These are phyloP conservation scores for Gorsachius magnificus DNA, from an alignment of 2,797 vertebrate genomes.

Conservation along the genomic window DNA sequence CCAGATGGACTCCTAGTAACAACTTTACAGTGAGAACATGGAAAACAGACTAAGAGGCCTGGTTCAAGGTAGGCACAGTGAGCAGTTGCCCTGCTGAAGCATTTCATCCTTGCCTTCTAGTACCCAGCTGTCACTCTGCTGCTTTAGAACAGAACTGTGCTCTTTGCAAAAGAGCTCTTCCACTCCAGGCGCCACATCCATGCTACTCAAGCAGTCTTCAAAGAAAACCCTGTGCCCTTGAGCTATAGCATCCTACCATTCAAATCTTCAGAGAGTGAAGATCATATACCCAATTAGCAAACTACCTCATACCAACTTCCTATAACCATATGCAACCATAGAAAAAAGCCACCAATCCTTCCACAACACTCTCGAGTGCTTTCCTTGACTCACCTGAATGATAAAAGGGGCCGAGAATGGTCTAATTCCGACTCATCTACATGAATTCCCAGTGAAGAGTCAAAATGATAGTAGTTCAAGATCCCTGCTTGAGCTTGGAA, in stretches of 20 bases:
- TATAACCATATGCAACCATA: neutral
- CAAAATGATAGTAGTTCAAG: slow-evolving; percentile 92
- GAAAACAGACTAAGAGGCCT: neutral
- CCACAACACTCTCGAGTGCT: neutral
- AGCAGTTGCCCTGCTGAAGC: neutral
- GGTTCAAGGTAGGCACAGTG: neutral
- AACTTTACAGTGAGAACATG: neutral
- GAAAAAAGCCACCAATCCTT: neutral
- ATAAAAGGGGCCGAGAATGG: slow-evolving; percentile 87
- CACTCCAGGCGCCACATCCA: neutral
- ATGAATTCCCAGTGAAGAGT: slow-evolving; percentile 95
- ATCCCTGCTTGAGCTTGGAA: slow-evolving; percentile 92
- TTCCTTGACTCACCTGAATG: slow-evolving; percentile 83
- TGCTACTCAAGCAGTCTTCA: neutral
- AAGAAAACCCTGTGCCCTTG: neutral
- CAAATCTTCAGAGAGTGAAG: neutral
- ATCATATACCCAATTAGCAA: neutral
- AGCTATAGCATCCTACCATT: neutral
- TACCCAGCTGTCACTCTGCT: neutral
- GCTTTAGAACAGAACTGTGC: neutral
- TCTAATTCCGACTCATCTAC: slow-evolving; percentile 93
- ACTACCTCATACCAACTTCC: neutral
- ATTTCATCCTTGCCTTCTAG: neutral
- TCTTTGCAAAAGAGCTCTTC: neutral
- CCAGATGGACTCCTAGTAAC: neutral